A percentile compares a stretch with the other conserved stretches of the same genome.
These are phyloP conservation scores for Ptiloglossa arizonensis DNA, from an alignment of 1,140 invertebrate genomes.

Conservation along the genomic window DNA sequence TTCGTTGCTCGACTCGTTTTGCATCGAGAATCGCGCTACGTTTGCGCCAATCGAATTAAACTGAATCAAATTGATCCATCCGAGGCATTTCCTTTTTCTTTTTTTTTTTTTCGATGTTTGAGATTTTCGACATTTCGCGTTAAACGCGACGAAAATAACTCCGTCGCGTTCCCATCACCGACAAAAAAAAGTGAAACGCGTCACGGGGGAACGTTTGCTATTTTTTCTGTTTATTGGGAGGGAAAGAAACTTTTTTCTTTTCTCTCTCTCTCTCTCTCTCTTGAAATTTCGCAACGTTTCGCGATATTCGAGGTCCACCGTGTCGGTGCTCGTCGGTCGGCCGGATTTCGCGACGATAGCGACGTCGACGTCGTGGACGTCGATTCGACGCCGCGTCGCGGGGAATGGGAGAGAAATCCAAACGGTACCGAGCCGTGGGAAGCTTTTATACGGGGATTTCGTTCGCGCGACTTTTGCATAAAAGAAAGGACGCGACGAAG, in stretches of 20 bases:
- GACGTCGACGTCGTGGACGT: too few relatives aligned
- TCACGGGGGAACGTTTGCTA: too few relatives aligned
- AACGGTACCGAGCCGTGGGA: background rate
- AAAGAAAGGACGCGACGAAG: slow-evolving; percentile 26
- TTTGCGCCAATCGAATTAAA: slow-evolving; percentile 5
- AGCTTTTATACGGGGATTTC: background rate
- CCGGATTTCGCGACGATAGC: too few relatives aligned
- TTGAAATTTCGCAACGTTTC: background rate
- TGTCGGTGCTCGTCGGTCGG: too few relatives aligned
- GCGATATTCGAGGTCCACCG: background rate
- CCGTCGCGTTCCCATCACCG: background rate
- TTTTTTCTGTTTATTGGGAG: background rate
- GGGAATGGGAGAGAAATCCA: background rate
- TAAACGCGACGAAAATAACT: slow-evolving; percentile 13
- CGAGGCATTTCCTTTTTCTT: too few relatives aligned
- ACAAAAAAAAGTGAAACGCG: background rate
- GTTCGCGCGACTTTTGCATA: slow-evolving; percentile 7
- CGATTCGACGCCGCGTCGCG: background rate
- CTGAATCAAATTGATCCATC: slow-evolving; percentile 22
- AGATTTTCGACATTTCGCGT: background rate
- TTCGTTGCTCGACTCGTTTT: background rate
- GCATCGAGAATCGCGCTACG: background rate
- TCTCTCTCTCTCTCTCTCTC: background rate
- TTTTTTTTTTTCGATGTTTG: too few relatives aligned
- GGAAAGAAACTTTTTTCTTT: background rate